These are phyloP conservation scores for Colostygia pectinataria DNA, from an alignment of 2,888 invertebrate genomes.

Conservation along the genomic window DNA sequence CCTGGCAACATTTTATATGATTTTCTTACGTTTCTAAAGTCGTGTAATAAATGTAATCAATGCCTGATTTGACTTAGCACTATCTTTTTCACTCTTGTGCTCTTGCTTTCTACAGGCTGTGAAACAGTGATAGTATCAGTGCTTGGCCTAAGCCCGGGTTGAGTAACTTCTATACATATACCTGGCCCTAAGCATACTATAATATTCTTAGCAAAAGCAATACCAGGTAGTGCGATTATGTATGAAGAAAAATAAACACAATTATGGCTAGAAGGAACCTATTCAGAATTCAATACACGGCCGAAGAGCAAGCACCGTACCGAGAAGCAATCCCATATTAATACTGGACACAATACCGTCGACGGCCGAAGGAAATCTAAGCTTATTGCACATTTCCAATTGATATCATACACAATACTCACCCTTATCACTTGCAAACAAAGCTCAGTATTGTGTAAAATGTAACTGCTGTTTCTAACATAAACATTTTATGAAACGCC, in stretches of 20 bases:
- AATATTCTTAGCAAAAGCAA: not conserved
- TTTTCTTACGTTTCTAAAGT: too few species aligned
- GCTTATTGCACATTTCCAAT: conserved; percentile 34
- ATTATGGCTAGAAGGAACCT: conserved; percentile 1
- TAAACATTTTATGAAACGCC: conserved; percentile 25
- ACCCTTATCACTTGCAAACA: conserved; percentile 9
- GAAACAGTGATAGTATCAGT: too few species aligned
- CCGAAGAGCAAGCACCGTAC: conserved; percentile 13
- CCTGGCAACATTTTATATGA: too few species aligned
- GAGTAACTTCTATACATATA: too few species aligned
- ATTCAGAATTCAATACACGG: conserved; percentile 25
- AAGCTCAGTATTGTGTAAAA: not conserved
- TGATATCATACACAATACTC: conserved; percentile 12
- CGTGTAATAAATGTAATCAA: too few species aligned
- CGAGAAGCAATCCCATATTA: conserved; percentile 33
- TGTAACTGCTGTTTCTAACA: conserved; percentile 8
- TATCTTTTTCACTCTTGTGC: too few species aligned
- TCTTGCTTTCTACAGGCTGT: too few species aligned
- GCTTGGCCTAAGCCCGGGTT: too few species aligned
- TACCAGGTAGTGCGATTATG: not conserved
- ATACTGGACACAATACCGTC: conserved; percentile 33
- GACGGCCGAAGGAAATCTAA: conserved; percentile 23
- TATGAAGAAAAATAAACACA: conserved; percentile 2
- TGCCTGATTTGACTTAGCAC: too few species aligned
- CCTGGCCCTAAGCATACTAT: too few species aligned